These are phyloP conservation scores for Choloepus didactylus DNA, from an alignment of 2,797 vertebrate species.

Conservation along the genomic window DNA sequence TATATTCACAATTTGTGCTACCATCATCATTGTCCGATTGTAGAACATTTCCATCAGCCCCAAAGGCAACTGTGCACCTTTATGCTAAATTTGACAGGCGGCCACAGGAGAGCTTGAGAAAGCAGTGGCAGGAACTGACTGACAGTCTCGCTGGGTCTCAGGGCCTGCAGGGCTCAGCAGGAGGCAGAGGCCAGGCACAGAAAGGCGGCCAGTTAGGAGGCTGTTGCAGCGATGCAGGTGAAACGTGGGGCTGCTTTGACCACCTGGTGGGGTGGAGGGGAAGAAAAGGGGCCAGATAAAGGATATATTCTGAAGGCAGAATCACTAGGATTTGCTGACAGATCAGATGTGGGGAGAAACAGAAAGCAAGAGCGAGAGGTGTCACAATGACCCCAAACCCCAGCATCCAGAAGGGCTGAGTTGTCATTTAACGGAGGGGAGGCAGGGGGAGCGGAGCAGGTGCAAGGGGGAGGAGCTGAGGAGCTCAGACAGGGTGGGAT, in stretches of 20 bases:
- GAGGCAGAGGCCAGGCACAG: no score
- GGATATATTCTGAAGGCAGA: no score
- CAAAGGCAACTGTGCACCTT: neutral
- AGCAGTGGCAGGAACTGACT: neutral
- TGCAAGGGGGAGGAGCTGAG: neutral
- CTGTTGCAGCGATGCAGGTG: no score
- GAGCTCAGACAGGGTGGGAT: neutral
- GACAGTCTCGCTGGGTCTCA: neutral
- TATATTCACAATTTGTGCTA: neutral
- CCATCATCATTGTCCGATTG: neutral
- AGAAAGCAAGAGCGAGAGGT: neutral
- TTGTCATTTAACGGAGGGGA: neutral
- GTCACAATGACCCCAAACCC: neutral
- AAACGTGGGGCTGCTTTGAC: neutral
- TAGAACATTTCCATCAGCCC: neutral
- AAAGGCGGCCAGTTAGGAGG: neutral
- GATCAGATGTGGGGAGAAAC: neutral
- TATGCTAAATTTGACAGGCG: neutral
- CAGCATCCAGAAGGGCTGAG: neutral
- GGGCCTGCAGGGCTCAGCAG: neutral
- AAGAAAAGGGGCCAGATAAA: neutral
- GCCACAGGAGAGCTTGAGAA: no score
- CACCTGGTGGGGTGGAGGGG: no score
- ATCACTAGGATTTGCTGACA: no score
- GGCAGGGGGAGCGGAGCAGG: neutral